phyloP scores from a whole-genome alignment of 2,113 vertebrate species.

The Suricata suricatta region DNA sequence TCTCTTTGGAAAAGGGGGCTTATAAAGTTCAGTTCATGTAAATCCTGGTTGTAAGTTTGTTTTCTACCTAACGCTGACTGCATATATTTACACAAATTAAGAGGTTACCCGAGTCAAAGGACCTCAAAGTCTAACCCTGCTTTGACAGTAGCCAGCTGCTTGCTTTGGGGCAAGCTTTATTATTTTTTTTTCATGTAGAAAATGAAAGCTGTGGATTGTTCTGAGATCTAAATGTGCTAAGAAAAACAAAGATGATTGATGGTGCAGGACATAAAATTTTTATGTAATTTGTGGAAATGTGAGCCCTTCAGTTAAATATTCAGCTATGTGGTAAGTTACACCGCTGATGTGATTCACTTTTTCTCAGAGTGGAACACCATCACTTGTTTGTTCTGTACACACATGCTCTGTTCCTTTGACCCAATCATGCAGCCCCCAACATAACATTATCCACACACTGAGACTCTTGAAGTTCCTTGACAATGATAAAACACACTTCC shows the following conservation, averaged over 20 bases:
- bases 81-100: slow-evolving; percentile 36
- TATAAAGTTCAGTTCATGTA: slow-evolving; percentile 1
- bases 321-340: background rate
- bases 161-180: background rate
- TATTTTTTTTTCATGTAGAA: background rate
- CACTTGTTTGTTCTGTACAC: background rate
- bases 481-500: background rate
- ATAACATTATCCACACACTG: background rate
- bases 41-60: background rate
- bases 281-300: background rate
- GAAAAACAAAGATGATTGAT: slow-evolving; percentile 25
- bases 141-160: background rate
- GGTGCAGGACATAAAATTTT: background rate
- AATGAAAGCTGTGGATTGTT: background rate
- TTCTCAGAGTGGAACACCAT: slow-evolving; percentile 28
- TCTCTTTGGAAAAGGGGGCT: background rate
- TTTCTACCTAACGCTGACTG: background rate
- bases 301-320: slow-evolving; percentile 36
- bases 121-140: background rate
- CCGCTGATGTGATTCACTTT: slow-evolving; percentile 7
- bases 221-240: background rate
- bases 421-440: background rate
- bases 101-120: background rate
- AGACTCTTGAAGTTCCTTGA: background rate
- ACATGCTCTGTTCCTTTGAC: background rate